These are phyloP conservation scores for Drosophila colorata DNA, from an alignment of 2,888 invertebrate genomes.

Conservation along the genomic window DNA sequence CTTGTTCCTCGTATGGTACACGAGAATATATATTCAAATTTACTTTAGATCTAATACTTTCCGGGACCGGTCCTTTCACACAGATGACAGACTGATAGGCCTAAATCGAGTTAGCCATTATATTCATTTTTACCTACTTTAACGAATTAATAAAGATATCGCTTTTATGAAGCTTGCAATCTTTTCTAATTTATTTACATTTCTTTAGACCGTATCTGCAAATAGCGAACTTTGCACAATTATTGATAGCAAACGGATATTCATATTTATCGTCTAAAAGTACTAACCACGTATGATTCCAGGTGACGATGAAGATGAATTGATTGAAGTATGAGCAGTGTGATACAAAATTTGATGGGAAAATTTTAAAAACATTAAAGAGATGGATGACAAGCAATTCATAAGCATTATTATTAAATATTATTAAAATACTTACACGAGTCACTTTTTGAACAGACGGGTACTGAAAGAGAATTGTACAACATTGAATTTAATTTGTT, in stretches of 20 bases:
- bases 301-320: slow-evolving; percentile 58
- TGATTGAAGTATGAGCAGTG: slow-evolving; percentile 59
- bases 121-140: no score
- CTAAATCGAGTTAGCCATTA: no score
- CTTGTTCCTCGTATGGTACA: no score
- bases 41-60: no score
- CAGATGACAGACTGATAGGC: no score
- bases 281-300: slow-evolving; percentile 70
- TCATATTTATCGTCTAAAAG: slow-evolving; percentile 16
- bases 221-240: not conserved
- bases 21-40: no score
- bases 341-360: slow-evolving; percentile 44
- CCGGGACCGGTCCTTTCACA: no score
- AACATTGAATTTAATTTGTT: slow-evolving; percentile 34
- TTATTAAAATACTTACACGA: slow-evolving; percentile 73
- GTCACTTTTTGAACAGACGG: slow-evolving; percentile 73
- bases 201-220: no score
- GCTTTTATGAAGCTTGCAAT: no score
- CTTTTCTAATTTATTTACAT: no score
- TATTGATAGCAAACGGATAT: not conserved
- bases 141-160: no score
- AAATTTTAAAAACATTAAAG: slow-evolving; percentile 47
- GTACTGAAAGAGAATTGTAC: slow-evolving; percentile 73
- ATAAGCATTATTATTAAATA: slow-evolving; percentile 4
- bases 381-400: slow-evolving; percentile 50